Conservation (phyloP, 2,888 invertebrate genomes). For the Tromatobia lineatoria region DNA sequence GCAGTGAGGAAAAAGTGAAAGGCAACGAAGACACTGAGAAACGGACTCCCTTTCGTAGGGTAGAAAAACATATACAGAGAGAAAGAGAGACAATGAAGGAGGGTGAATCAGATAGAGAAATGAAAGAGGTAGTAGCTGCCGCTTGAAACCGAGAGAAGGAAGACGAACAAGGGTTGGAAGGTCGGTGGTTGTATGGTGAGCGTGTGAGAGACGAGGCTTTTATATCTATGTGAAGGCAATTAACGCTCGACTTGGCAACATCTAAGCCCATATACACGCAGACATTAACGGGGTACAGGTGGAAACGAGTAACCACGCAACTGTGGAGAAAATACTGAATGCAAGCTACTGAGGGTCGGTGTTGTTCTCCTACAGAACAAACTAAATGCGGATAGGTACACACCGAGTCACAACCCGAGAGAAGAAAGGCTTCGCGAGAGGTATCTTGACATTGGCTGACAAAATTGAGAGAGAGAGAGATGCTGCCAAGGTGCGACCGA, state of each 20-base stretch:
- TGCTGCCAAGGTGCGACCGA: constrained; percentile 31
- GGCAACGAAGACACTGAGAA: constrained; percentile 42
- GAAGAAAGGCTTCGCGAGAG: constrained; percentile 33
- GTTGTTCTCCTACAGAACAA: constrained; percentile 25
- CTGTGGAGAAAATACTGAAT: constrained; percentile 21
- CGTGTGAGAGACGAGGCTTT: constrained; percentile 10
- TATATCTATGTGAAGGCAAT: constrained; percentile 77
- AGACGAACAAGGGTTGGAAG: not conserved
- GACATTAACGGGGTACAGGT: not conserved
- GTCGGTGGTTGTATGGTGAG: not conserved
- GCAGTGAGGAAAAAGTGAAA: constrained; percentile 31
- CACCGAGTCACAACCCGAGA: not conserved
- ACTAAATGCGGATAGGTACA: constrained; percentile 22
- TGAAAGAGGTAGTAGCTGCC: constrained; percentile 15
- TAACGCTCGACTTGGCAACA: constrained; percentile 82
- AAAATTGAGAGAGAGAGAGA: constrained; percentile 32
- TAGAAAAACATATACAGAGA: constrained; percentile 1
- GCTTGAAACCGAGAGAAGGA: not conserved
- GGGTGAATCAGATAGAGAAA: constrained; percentile 49
- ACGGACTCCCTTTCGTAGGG: constrained; percentile 49
- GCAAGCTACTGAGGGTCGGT: constrained; percentile 1
- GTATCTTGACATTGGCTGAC: constrained; percentile 8
- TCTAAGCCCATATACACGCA: constrained; percentile 55
- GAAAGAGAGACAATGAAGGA: constrained; percentile 46
- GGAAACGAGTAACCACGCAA: not conserved